phyloP scores from a whole-genome alignment of 2,888 invertebrate species.

The Heliconius aoede region DNA sequence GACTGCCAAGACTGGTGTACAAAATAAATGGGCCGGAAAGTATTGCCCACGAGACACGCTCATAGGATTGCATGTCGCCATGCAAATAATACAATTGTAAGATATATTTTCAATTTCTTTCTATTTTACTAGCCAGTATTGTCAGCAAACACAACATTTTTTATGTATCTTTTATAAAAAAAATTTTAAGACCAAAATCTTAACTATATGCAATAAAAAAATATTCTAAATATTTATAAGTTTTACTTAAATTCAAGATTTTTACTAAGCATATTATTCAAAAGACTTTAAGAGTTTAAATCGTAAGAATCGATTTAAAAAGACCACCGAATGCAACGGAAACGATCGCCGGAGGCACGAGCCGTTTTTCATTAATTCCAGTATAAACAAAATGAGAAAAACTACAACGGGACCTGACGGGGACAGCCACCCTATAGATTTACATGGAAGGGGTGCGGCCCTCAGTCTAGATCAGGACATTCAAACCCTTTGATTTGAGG shows the following conservation, averaged over 20 bases:
- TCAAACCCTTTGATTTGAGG: constrained; percentile 22
- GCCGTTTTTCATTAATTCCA: constrained; percentile 68
- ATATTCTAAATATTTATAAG: not conserved
- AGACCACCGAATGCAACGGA: constrained; percentile 24
- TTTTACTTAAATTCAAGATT: not conserved
- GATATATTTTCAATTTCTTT: not conserved
- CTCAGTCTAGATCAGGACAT: constrained; percentile 37
- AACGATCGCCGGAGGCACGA: constrained; percentile 40
- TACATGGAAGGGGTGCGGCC: constrained; percentile 55
- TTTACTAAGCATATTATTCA: not conserved
- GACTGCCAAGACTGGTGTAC: constrained; percentile 42
- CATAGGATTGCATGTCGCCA: constrained; percentile 3
- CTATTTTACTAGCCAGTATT: not conserved
- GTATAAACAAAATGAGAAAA: constrained; percentile 63
- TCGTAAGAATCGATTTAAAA: constrained; percentile 25
- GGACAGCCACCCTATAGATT: constrained; percentile 63
- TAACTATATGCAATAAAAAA: not conserved
- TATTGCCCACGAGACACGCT: constrained; percentile 42
- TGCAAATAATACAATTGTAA: constrained; percentile 16
- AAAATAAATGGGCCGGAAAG: constrained; percentile 51
- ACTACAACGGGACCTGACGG: constrained; percentile 56
- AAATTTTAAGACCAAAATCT: not conserved
- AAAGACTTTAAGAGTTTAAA: not conserved
- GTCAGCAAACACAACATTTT: not conserved
- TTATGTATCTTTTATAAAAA: not conserved